phyloP scores from a whole-genome alignment of 2,888 invertebrate genomes.

The Amaurobius ferox region DNA sequence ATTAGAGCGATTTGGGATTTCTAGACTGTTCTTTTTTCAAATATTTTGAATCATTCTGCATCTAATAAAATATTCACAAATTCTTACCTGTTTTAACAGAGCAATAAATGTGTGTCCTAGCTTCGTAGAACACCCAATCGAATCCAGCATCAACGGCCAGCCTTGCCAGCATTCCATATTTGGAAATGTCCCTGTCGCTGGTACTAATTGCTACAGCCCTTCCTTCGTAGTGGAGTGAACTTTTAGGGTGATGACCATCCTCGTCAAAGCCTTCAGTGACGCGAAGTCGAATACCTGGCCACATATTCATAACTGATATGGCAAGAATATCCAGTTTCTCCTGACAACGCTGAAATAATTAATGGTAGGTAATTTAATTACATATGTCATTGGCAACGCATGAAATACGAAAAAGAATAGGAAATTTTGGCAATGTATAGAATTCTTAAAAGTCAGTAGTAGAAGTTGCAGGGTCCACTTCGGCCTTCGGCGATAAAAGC shows the following conservation, averaged over 20 bases:
- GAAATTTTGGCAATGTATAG: too few relatives aligned
- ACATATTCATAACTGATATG: constrained; percentile 97
- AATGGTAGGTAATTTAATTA: too few relatives aligned
- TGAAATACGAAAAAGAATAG: too few relatives aligned
- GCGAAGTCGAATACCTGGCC: constrained; percentile 94
- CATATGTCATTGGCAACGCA: too few relatives aligned
- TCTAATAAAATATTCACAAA: too few relatives aligned
- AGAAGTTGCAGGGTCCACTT: too few relatives aligned
- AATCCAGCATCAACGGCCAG: constrained; percentile 97
- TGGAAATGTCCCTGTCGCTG: constrained; percentile 92
- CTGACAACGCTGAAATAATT: constrained; percentile 97
- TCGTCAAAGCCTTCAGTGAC: constrained; percentile 98
- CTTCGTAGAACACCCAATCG: constrained; percentile 99
- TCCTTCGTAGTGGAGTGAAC: constrained; percentile 96
- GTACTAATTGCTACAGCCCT: constrained; percentile 97
- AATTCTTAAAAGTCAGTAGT: too few relatives aligned
- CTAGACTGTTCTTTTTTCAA: too few relatives aligned
- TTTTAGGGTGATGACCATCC: constrained; percentile 84
- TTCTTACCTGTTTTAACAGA: constrained; percentile 92
- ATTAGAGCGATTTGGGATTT: too few relatives aligned
- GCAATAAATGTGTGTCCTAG: constrained; percentile 95
- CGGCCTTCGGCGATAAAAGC: too few relatives aligned
- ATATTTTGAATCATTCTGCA: too few relatives aligned
- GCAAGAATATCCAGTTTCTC: constrained; percentile 95
- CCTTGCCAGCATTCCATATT: constrained; percentile 96